A percentile compares a stretch with the other conserved stretches of the same genome.
Conservation (phyloP, 2,113 vertebrate species). For the Aythya baeri region DNA sequence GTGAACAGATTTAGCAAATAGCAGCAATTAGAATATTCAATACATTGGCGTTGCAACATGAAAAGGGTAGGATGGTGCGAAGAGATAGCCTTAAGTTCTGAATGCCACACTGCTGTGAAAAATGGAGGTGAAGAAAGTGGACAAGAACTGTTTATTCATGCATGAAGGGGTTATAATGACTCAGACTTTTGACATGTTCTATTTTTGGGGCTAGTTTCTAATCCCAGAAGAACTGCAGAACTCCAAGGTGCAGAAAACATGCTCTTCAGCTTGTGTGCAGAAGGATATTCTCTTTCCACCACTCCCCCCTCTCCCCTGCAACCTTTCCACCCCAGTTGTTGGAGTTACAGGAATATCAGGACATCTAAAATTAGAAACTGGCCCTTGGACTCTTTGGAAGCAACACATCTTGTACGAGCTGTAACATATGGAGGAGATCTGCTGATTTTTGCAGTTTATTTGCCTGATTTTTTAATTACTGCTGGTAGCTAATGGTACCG, state of each 20-base stretch:
- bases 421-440: not conserved
- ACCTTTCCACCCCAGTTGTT: not conserved
- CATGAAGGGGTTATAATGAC: not conserved
- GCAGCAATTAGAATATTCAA: not conserved
- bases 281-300: not conserved
- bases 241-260: not conserved
- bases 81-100: not conserved
- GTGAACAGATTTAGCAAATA: not conserved
- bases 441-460: not conserved
- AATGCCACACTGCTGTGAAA: not conserved
- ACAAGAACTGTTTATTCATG: slow-evolving; percentile 4
- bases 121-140: not conserved
- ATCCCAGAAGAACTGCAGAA: not conserved
- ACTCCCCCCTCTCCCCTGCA: not conserved
- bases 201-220: slow-evolving; percentile 22
- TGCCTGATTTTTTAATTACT: not conserved
- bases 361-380: slow-evolving; percentile 1
- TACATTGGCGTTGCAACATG: not conserved
- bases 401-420: not conserved
- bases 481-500: not conserved
- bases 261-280: not conserved
- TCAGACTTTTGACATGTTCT: not conserved
- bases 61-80: not conserved
- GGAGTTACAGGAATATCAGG: not conserved
- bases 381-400: not conserved